Base-by-base conservation (phyloP, 2,113 vertebrate species). In the Boleophthalmus pectinirostris region DNA sequence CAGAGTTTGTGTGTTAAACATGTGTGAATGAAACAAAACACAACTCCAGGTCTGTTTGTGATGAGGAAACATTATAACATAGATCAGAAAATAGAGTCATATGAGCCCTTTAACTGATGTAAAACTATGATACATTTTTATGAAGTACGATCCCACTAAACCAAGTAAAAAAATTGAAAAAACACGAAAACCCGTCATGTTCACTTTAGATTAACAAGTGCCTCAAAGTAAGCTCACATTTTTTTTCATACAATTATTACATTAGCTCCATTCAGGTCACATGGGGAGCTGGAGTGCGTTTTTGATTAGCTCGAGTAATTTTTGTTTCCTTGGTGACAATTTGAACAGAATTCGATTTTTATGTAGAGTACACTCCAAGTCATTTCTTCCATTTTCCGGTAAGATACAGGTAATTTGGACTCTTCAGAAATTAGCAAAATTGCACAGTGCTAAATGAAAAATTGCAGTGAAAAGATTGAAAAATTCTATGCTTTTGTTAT, bases 301-400 rank as follows among this genome's bases (percentile, higher is more conserved):
- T 76, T 74, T 86, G 77, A 84, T 85, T 74, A 79, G 70, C 18
- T 66, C 66, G 35, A 64, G 61, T 61, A 63, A 77, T 74, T 77
- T 72, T 11, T 35, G 14, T 65, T 68, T 69, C 57, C 74, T 70
- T 29, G 1, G 25, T 68, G 66, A 33, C 72, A 79, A 81, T 86
- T 73, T 82, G 45, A 78, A 68, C n/a, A 35, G 58, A 80, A 24
- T 69, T 80, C 9, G 3, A 81, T 84, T 83, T 29, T 75, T 51
- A 16, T 1, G 47, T 13, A 77, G 2, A 60, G 35, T 45, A 74
- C 73, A 80, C 73, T 85, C 29, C 64, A 58, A 75, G 53, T 58
- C 18, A 77, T 84, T 80, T 76, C 67, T 56, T 75, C 23, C 53
- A 3, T 43, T 35, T 82, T 72, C 58, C 45, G 68, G 29, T 16